Percentiles rank a stretch among this genome's conserved stretches.
Conservation (phyloP, 1,140 invertebrate genomes). For the Drosophila guanche region DNA sequence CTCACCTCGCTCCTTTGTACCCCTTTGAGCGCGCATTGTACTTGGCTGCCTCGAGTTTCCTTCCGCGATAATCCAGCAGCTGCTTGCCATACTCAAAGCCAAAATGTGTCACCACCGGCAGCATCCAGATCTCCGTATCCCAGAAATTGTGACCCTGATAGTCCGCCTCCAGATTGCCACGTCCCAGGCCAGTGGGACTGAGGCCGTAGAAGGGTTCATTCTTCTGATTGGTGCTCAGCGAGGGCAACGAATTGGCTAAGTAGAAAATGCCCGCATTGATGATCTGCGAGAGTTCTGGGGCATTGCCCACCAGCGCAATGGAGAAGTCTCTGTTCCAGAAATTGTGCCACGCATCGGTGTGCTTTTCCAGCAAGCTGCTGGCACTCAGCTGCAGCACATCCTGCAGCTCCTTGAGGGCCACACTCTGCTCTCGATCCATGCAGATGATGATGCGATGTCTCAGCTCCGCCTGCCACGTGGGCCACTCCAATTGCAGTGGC, state of each 20-base stretch:
- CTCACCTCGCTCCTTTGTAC: constrained; percentile 67
- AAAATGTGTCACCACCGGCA: constrained; percentile 67
- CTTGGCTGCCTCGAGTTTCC: constrained; percentile 54
- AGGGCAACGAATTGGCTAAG: constrained; percentile 85
- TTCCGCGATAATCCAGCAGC: constrained; percentile 64
- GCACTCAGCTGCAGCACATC: constrained; percentile 61
- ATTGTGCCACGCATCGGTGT: constrained; percentile 49
- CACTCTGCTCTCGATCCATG: constrained; percentile 84
- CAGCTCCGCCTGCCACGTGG: constrained; percentile 75
- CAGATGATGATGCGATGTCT: constrained; percentile 85
- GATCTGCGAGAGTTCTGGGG: constrained; percentile 83
- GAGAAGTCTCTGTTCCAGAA: constrained; percentile 74
- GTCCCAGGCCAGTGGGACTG: constrained; percentile 85
- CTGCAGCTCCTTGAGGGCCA: constrained; percentile 84
- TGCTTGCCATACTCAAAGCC: constrained; percentile 54
- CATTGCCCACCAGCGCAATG: constrained; percentile 84
- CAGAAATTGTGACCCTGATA: constrained; percentile 82
- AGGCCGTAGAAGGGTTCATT: constrained; percentile 84
- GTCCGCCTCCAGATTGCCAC: constrained; percentile 82
- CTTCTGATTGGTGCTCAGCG: constrained; percentile 82
- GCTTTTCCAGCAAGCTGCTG: constrained; percentile 37
- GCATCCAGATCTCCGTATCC: constrained; percentile 83
- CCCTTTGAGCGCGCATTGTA: constrained; percentile 68
- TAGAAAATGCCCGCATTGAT: constrained; percentile 86
- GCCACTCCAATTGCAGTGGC: constrained; percentile 75